A percentile compares a stretch with the other conserved stretches of the same genome.
Conservation (phyloP, 1,140 invertebrate species). For the Scylla paramamosain region DNA sequence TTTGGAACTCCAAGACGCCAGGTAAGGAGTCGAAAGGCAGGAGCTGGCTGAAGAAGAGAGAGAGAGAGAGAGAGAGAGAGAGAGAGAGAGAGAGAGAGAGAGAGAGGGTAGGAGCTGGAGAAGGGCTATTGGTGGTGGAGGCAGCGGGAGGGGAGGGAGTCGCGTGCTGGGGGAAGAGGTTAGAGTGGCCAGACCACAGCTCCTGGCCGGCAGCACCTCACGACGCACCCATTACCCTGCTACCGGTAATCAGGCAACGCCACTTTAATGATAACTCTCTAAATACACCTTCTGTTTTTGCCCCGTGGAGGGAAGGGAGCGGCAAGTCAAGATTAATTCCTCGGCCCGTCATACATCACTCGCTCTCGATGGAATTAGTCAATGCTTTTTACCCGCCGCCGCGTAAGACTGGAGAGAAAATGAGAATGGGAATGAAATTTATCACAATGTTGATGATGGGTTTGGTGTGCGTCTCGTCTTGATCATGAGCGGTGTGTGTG, state of each 20-base stretch:
- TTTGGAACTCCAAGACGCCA: background rate
- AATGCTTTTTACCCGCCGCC: background rate
- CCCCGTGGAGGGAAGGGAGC: background rate
- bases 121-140: background rate
- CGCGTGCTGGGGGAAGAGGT: conserved; percentile 6
- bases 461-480: background rate
- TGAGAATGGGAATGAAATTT: conserved; percentile 23
- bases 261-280: conserved; percentile 71
- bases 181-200: conserved; percentile 28
- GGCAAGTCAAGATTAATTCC: conserved; percentile 38
- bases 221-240: conserved; percentile 61
- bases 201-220: conserved; percentile 51
- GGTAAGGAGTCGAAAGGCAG: background rate
- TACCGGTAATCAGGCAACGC: conserved; percentile 69
- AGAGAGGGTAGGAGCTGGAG: background rate
- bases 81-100: background rate
- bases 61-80: background rate
- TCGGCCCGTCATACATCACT: conserved; percentile 58
- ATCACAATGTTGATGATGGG: background rate
- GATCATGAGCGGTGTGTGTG: conserved; percentile 23
- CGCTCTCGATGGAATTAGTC: background rate
- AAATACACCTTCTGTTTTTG: conserved; percentile 55
- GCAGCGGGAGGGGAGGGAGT: background rate
- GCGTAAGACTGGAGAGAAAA: conserved; percentile 1
- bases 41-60: background rate